Percentiles rank a stretch among this genome's conserved stretches.
phyloP scores from a whole-genome alignment of 92 coral and sea anemone genomes.

The Palythoa caribaeorum region DNA sequence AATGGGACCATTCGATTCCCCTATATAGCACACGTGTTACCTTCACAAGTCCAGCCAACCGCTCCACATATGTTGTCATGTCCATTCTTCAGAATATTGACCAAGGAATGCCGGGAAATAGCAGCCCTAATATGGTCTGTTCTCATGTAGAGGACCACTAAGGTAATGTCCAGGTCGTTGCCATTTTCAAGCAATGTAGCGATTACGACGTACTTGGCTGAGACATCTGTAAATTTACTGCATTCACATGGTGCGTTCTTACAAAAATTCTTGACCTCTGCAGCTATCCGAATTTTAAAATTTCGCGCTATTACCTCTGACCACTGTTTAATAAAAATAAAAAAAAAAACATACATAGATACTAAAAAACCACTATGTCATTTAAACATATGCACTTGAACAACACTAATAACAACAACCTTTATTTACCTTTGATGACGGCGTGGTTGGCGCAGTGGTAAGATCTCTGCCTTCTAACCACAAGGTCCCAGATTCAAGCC shows the following conservation, averaged over 20 bases:
- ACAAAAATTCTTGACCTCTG: conserved; percentile 18
- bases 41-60: conserved; percentile 30
- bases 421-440: too few relatives aligned
- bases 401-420: too few relatives aligned
- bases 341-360: too few relatives aligned
- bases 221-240: conserved; percentile 6
- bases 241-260: conserved; percentile 36
- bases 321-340: conserved; percentile 26
- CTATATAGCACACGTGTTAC: not conserved
- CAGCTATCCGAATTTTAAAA: conserved; percentile 29
- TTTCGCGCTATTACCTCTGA: not conserved
- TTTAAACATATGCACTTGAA: not conserved
- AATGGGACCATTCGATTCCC: too few relatives aligned
- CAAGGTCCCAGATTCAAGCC: too few relatives aligned
- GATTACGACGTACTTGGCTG: conserved; percentile 23
- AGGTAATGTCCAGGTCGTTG: conserved; percentile 21
- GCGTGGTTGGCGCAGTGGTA: too few relatives aligned
- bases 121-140: not conserved
- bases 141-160: conserved; percentile 4
- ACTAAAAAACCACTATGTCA: not conserved
- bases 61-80: conserved; percentile 29
- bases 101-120: not conserved
- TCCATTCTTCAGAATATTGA: conserved; percentile 22
- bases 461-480: too few relatives aligned
- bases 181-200: conserved; percentile 26